These are phyloP conservation scores for Strix aluco DNA, from an alignment of 2,113 vertebrate genomes.

Conservation along the genomic window DNA sequence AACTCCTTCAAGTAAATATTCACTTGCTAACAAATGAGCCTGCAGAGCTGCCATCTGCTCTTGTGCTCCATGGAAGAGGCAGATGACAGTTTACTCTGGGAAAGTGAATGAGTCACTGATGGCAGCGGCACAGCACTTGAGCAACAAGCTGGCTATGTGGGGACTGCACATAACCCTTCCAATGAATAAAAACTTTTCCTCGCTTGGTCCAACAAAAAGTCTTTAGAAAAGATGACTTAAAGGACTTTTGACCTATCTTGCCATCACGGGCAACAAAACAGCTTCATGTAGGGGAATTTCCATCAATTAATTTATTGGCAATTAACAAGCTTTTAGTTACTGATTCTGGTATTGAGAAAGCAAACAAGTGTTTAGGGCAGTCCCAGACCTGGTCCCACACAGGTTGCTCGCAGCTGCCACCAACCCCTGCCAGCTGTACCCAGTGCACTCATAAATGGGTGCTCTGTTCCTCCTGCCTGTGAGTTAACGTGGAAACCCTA, in stretches of 20 bases:
- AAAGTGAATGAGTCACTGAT: background rate
- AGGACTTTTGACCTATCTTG: background rate
- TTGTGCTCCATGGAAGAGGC: fast-evolving
- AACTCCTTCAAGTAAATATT: background rate
- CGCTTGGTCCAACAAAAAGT: background rate
- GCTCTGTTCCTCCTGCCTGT: background rate
- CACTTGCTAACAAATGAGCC: background rate
- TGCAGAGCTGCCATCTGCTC: background rate
- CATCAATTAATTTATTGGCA: background rate
- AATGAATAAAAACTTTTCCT: background rate
- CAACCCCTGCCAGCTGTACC: background rate
- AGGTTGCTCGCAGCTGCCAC: background rate
- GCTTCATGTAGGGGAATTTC: background rate
- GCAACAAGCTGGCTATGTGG: fast-evolving
- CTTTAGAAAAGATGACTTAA: background rate
- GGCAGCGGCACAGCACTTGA: background rate
- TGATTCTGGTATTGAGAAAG: background rate
- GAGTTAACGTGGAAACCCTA: background rate
- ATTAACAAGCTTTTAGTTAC: background rate
- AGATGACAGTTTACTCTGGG: background rate
- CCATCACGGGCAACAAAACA: background rate
- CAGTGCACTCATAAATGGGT: fast-evolving
- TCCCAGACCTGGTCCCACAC: background rate
- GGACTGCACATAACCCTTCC: background rate
- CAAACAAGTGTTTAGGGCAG: background rate